These are phyloP conservation scores for Chanos chanos DNA, from an alignment of 2,797 vertebrate genomes.

Conservation along the genomic window DNA sequence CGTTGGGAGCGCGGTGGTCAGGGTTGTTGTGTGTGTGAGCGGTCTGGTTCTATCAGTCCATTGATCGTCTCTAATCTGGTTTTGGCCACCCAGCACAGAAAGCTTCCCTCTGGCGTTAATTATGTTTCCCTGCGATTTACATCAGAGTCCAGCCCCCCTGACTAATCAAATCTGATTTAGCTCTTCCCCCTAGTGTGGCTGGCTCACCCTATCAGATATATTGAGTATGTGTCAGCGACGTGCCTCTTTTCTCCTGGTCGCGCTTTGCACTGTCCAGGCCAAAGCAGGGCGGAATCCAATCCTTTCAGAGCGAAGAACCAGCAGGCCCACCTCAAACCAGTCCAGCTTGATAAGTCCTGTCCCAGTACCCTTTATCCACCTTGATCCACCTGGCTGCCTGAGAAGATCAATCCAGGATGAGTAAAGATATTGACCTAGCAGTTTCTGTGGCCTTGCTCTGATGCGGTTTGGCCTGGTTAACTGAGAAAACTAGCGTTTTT, in stretches of 20 bases:
- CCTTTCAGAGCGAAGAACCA: slow-evolving; percentile 8
- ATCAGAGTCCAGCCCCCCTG: slow-evolving; percentile 49
- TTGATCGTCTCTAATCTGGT: slow-evolving; percentile 70
- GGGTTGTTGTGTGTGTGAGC: slow-evolving; percentile 23
- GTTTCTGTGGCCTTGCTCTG: no score
- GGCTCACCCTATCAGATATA: slow-evolving; percentile 68
- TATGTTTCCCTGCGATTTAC: slow-evolving; percentile 66
- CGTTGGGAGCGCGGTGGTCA: neutral
- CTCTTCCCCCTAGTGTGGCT: slow-evolving; percentile 51
- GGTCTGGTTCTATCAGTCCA: slow-evolving; percentile 51
- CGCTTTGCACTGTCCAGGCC: slow-evolving; percentile 16
- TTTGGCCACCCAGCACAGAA: slow-evolving; percentile 60
- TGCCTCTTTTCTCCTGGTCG: slow-evolving; percentile 54
- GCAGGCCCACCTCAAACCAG: no score
- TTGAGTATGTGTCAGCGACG: slow-evolving; percentile 69
- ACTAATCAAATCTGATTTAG: slow-evolving; percentile 66
- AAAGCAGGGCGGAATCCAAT: neutral
- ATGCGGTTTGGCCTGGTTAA: no score
- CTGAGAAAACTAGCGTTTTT: no score
- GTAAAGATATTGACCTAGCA: no score
- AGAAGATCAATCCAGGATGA: no score
- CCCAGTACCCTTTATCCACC: no score
- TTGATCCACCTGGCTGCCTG: no score
- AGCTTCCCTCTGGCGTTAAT: slow-evolving; percentile 73
- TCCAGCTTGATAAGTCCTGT: no score